A percentile compares a stretch with the other conserved stretches of the same genome.
These are phyloP conservation scores for Bradysia coprophila DNA, from an alignment of 1,140 invertebrate genomes.

Conservation along the genomic window DNA sequence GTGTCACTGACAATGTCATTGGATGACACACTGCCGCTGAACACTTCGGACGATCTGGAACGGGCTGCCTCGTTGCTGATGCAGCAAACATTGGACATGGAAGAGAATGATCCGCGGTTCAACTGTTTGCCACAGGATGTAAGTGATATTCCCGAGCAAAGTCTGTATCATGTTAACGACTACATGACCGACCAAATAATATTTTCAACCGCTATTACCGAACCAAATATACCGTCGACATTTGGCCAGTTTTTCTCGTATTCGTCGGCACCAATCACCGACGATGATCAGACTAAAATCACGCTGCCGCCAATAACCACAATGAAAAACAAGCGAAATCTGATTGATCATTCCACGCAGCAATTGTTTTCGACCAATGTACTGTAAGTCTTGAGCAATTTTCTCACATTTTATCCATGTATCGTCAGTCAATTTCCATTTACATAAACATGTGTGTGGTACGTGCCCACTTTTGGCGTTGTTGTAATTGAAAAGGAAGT, in stretches of 20 bases:
- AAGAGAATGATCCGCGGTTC: background rate
- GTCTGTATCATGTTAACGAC: background rate
- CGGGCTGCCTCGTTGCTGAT: background rate
- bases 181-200: background rate
- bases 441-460: no score
- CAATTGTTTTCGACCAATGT: background rate
- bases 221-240: no score
- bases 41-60: background rate
- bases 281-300: background rate
- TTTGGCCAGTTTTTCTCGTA: background rate
- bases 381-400: no score
- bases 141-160: background rate
- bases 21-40: background rate
- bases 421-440: no score
- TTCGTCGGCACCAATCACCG: no score
- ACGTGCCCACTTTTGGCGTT: no score
- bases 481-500: no score
- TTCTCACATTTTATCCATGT: no score
- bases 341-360: background rate
- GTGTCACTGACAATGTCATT: background rate
- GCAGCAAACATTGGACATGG: constrained; percentile 1
- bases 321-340: background rate
- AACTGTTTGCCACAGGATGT: background rate
- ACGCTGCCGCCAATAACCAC: background rate
- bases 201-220: background rate